Evolutionary conservation across 2,888 invertebrate genomes (phyloP), one percentile per base, ranked within the genome.

Genomic region (Rotaria macrura): DNA sequence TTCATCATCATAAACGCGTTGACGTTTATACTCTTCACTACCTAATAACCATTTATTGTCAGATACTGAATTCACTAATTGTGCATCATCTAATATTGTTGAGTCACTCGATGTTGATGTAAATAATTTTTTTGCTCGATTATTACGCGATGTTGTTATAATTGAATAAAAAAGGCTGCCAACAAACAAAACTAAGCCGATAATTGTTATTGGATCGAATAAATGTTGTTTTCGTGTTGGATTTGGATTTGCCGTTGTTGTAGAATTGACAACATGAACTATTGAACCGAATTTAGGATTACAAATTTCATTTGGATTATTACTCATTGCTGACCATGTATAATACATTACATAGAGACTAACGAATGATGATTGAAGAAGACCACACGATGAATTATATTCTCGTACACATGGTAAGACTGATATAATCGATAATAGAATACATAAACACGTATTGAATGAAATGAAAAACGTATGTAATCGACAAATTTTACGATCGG

Each of bases 381-480:
- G 55, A 25, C 87, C 87, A n/a, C 85, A 86, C 54, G 84, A 84
- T 34, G 85, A 34, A 74, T 88, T 88, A 91, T 91, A 89, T 90
- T 97, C 96, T 92, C 99, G 98, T 23, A 99, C 95, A 86, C 93
- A 92, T 1, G 99, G 98, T 88, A 97, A 92, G 89, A 98, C 94
- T 0, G 98, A 96, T 34, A 97, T 89, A 34, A 93, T 93, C 89
- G 97, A 96, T 86, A 95, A 93, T 43, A 94, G 92, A 88, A 96
- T 92, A 90, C 96, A 95, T 87, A 97, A 92, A 87, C 99, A 95
- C 89, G 98, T 91, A 92, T 98, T 99, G 91, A 97, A 93, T 0
- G 96, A 96, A 88, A 99, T 96, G 92, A 98, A 96, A 92, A 98
- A 97, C 92, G 97, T 97, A 90, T 98, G 96, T 85, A 97, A 92